Base-by-base conservation (phyloP, 1,140 invertebrate genomes). In the Armadillidium nasatum region DNA sequence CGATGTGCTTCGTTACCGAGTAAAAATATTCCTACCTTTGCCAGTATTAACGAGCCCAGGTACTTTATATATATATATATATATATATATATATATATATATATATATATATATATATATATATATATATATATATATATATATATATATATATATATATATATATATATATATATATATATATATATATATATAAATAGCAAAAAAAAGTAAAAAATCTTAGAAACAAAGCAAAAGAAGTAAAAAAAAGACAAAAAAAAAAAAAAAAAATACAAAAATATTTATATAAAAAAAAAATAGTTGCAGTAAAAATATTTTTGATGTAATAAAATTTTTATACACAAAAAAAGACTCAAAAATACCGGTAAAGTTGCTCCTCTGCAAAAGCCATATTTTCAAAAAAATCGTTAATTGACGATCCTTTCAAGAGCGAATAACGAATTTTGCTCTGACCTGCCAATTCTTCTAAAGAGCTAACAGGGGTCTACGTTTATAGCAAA, bases 331-430 rank as follows among this genome's bases (percentile, higher is more conserved):
- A 60, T 3, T 60, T 60, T 9, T 50, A 15, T 60, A 7, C 6
- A 33, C 7, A 66, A 7, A 66, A 66, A 66, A 22, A 22, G 15
- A 66, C 15, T n/a, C 15, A 71, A n/a, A 11, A 83, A 83, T 82
- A 92, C 92, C 90, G 90, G 83, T 94, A 95, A 11, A 95, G 83
- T 7, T 91, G 94, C 77, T 95, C 92, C 85, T 95, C 94, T 7
- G 93, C 93, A 82, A 90, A 89, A 82, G 94, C 94, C 94, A 95
- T 95, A 82, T 95, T 95, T 73, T 91, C 90, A 83, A 97, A 96
- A 83, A 95, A 96, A 79, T 91, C 88, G 85, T 93, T 91, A 13
- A 91, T 89, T 10, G 89, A 89, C 0, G 92, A 94, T n/a, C 90
- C 89, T 74, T 89, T 87, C 0, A 95, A 89, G 0, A 96, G 94